Base-by-base conservation (phyloP, 2,113 vertebrate genomes). In the Hyperopisus bebe region DNA sequence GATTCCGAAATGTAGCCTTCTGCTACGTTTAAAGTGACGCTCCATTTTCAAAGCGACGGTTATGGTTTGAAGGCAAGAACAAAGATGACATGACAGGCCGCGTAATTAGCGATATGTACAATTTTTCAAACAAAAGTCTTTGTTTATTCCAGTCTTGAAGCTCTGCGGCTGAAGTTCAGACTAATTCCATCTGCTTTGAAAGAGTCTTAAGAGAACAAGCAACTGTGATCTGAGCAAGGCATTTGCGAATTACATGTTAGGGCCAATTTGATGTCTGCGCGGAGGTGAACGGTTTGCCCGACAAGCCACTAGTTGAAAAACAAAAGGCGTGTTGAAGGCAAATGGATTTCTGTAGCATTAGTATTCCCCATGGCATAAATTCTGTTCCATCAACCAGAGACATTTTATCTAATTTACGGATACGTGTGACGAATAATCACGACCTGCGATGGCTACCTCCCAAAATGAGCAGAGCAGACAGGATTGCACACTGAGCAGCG, bases 81-180 rank as follows among this genome's bases (percentile, higher is more conserved):
- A 74, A 15, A 74, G 42, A 17, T 70, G 44, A 31, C n/a, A 74
- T 27, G 62, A 70, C 58, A 74, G 62, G 87, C 87, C 8, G 2
- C 13, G 44, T 74, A 66, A 74, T 44, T 58, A 70, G 42, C 15
- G 42, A 88, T 88, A 70, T 48, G 31, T 27, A 17, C 5, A n/a
- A 44, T 88, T n/a, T 70, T 48, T 88, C 87, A 88, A 70, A 74
- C 58, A 48, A 62, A 66, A 58, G 44, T 27, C 44, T 74, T 42
- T 87, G 48, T 87, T 88, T 39, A 47, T 31, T 70, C 31, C 58
- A 31, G 10, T 27, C 58, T 47, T 24, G 39, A 70, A n/a, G 21
- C 39, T 11, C 42, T 17, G 58, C 2, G 0, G 21, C 24, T 4
- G n/a, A 70, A 50, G 39, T 70, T 70, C 27, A 39, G 21, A 15